Evolutionary conservation across 2,113 vertebrate genomes (phyloP).

Genomic region (Microtus richardsoni): DNA sequence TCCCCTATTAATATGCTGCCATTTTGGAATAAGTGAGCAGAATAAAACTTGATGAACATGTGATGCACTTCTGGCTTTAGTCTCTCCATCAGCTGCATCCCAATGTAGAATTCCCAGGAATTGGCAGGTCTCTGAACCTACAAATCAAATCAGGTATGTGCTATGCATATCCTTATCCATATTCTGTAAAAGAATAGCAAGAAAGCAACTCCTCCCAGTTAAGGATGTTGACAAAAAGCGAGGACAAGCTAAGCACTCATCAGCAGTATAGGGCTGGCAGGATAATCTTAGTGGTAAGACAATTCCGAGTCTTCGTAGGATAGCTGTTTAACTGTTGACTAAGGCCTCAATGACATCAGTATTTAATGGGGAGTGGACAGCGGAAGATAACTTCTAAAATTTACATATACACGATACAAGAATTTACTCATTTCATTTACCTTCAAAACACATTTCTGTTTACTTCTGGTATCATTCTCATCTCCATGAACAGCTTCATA

Average conservation of each 20-base stretch:
- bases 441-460: slow-evolving; percentile 92
- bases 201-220: not conserved
- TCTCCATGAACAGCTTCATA: slow-evolving; percentile 90
- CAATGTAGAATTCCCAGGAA: slow-evolving; percentile 97
- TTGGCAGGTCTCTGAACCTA: slow-evolving; percentile 96
- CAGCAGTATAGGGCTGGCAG: not conserved
- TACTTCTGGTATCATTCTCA: slow-evolving; percentile 82
- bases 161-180: not conserved
- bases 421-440: slow-evolving; percentile 80
- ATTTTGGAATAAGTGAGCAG: slow-evolving; percentile 92
- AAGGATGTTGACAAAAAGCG: not conserved
- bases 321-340: not conserved
- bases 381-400: not conserved
- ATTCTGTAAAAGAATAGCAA: slow-evolving; percentile 10
- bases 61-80: slow-evolving; percentile 85
- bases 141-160: slow-evolving; percentile 50
- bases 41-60: slow-evolving; percentile 89
- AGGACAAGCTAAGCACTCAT: not conserved
- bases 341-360: not conserved
- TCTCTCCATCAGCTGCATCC: slow-evolving; percentile 90
- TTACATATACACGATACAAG: not conserved
- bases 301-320: not conserved
- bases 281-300: not conserved
- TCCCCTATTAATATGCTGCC: slow-evolving; percentile 94
- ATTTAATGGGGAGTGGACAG: not conserved